These are phyloP conservation scores for Psittacula derbiana DNA, from an alignment of 2,797 vertebrate genomes.

Conservation along the genomic window DNA sequence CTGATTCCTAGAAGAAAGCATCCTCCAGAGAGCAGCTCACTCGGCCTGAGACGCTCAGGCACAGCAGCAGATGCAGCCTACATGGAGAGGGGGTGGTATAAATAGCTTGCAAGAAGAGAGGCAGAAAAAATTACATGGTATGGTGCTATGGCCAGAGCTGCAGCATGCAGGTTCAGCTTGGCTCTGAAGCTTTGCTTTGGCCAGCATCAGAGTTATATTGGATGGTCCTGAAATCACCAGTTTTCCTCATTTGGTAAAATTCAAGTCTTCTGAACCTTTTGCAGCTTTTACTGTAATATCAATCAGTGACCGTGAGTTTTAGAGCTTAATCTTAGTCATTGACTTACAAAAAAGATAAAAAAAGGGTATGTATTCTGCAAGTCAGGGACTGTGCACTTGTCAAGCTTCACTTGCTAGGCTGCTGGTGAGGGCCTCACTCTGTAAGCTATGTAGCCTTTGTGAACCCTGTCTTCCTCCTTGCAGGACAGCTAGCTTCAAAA, in stretches of 20 bases:
- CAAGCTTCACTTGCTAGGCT: background rate
- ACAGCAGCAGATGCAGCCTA: slow-evolving; percentile 27
- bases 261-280: background rate
- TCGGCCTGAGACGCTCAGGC: background rate
- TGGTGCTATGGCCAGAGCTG: background rate
- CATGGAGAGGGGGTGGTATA: background rate
- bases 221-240: background rate
- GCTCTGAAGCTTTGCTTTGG: background rate
- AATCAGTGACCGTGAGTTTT: background rate
- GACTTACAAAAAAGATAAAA: background rate
- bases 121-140: background rate
- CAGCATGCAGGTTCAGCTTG: background rate
- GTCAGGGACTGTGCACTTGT: background rate
- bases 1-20: slow-evolving; percentile 50
- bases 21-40: background rate
- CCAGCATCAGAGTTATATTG: background rate
- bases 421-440: background rate
- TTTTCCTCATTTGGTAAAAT: background rate
- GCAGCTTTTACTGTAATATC: background rate
- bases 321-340: background rate
- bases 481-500: background rate
- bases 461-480: background rate
- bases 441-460: background rate
- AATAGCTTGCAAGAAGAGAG: slow-evolving; percentile 28
- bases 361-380: background rate